Evolutionary conservation across 2,888 invertebrate species (phyloP), one percentile per base, ranked within the genome.

Genomic region (Hemithea aestivaria): DNA sequence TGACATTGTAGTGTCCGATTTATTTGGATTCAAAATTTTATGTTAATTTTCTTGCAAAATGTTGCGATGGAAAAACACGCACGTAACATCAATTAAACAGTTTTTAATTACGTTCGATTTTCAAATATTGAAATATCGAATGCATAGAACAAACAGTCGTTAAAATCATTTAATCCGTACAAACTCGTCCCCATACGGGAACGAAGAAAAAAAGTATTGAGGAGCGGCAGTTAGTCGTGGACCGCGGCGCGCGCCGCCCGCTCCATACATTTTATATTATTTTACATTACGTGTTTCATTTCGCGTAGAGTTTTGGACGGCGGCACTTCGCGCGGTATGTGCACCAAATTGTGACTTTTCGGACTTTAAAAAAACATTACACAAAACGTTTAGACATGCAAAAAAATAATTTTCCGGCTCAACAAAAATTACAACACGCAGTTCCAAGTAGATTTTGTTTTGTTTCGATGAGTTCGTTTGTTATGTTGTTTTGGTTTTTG

Each of bases 271-370:
- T 75, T 77, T 75, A 68, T 75, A 76, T 83, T 82, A 77, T 80
- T 79, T 81, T 84, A 72, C 64, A 68, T 85, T 85, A 84, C 85
- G 85, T 78, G 82, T 85, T 87, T 85, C 73, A 73, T 84, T 87
- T 85, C 85, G 85, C 83, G 85, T 84, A 83, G 78, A 74, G 73
- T 78, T 66, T 80, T 79, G 82, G 81, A 81, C 82, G 67, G 84
- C 83, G 81, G 75, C 77, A 69, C 73, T 70, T 64, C 66, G 64
- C 77, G 79, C 76, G 75, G 65, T 70, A 78, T 70, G 78, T 74
- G 72, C 70, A 72, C 69, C 58, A 83, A 83, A 82, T 82, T 83
- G 83, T 84, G 83, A 82, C 73, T 81, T 83, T 76, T 74, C 78
- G 80, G 79, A 56, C 64, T 53, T 48, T 51, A 45, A 48, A 67